Percentiles rank a stretch among this genome's conserved stretches.
These are phyloP conservation scores for Hirtodrosophila confusa DNA, from an alignment of 2,888 invertebrate species.

Conservation along the genomic window DNA sequence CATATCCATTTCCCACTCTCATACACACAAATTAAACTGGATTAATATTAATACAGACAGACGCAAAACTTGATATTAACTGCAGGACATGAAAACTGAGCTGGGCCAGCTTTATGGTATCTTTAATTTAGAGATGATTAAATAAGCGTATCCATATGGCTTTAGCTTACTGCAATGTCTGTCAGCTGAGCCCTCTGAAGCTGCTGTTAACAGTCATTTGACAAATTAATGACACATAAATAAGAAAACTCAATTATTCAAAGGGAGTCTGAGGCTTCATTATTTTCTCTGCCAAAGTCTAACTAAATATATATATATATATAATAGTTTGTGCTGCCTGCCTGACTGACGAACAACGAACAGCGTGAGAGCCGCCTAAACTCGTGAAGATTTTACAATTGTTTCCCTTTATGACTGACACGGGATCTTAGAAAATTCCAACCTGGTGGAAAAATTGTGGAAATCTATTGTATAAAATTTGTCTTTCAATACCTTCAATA, in stretches of 20 bases:
- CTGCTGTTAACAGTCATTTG: constrained; percentile 13
- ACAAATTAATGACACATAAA: constrained; percentile 1
- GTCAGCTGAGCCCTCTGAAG: not conserved
- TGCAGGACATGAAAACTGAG: constrained; percentile 15
- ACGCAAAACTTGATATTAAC: constrained; percentile 24
- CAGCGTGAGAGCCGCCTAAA: too few relatives aligned
- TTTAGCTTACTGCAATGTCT: constrained; percentile 7
- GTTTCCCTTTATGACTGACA: too few relatives aligned
- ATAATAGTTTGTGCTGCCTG: too few relatives aligned
- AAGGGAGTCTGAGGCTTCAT: not conserved
- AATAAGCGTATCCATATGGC: constrained; percentile 16
- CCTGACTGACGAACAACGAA: too few relatives aligned
- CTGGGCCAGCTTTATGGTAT: not conserved
- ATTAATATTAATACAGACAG: constrained; percentile 27
- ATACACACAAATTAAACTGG: constrained; percentile 41
- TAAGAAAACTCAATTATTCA: constrained; percentile 12
- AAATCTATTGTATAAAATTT: too few relatives aligned
- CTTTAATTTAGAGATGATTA: constrained; percentile 3
- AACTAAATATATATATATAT: too few relatives aligned
- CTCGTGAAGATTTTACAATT: too few relatives aligned
- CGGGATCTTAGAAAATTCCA: too few relatives aligned
- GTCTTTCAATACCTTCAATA: too few relatives aligned
- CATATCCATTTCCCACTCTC: not conserved
- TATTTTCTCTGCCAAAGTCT: not conserved
- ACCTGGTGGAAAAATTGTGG: too few relatives aligned